A percentile compares a stretch with the other conserved stretches of the same genome.
Conservation (phyloP, 2,113 vertebrate species). For the Pungitius pungitius region DNA sequence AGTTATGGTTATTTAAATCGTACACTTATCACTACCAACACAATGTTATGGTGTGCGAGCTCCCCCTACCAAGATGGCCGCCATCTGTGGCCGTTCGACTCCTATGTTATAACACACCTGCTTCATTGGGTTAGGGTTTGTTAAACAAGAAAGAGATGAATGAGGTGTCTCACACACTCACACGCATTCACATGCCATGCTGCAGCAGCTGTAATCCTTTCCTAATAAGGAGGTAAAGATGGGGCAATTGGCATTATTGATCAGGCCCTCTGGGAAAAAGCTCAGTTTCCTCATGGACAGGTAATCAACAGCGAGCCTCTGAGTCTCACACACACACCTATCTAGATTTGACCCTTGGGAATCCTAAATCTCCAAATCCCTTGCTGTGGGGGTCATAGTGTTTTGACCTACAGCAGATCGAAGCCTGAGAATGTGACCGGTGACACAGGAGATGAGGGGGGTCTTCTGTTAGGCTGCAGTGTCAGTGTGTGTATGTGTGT, state of each 20-base stretch:
- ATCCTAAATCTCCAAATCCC: conserved; percentile 64
- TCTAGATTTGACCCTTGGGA: conserved; percentile 23
- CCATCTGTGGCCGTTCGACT: too few species aligned
- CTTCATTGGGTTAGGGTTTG: conserved; percentile 27
- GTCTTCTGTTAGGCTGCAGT: conserved; percentile 20
- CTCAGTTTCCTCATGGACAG: conserved; percentile 43
- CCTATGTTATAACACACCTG: too few species aligned
- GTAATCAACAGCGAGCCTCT: conserved; percentile 44
- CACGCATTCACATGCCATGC: background rate
- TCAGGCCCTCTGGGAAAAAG: conserved; percentile 48
- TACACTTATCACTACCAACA: too few species aligned
- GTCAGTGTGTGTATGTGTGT: conserved; percentile 9
- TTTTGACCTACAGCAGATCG: conserved; percentile 65
- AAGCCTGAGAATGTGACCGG: conserved; percentile 44
- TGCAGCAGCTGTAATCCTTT: conserved; percentile 51
- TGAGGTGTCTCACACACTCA: conserved; percentile 8
- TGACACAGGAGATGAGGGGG: conserved; percentile 36
- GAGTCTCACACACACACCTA: conserved; percentile 16
- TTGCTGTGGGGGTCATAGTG: conserved; percentile 9
- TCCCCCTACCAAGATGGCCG: too few species aligned
- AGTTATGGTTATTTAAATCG: too few species aligned
- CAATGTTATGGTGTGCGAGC: too few species aligned
- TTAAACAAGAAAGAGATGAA: conserved; percentile 45
- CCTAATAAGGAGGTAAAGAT: conserved; percentile 68
- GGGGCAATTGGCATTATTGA: conserved; percentile 54